Base-by-base conservation (phyloP, 2,797 vertebrate genomes). In the Pseudochromis fuscus region DNA sequence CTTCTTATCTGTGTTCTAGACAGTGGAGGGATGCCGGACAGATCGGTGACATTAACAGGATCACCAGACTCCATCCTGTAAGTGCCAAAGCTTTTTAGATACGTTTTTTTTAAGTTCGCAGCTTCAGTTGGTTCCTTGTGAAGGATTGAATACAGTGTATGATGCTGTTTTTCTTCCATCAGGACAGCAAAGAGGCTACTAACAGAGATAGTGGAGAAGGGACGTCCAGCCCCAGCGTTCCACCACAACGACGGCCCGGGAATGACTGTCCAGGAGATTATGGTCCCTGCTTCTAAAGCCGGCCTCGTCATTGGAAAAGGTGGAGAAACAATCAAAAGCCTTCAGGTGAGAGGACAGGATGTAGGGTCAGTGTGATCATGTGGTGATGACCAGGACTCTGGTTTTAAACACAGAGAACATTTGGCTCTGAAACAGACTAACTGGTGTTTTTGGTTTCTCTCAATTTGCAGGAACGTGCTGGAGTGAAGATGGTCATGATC, bases 401-500 rank as follows among this genome's bases (percentile, higher is more conserved):
- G n/a, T n/a, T n/a, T n/a, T n/a, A n/a, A n/a, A n/a, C n/a, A n/a
- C n/a, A n/a, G 5, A 23, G 8, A 2, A 15, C 38, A 7, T 40
- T 40, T n/a, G 13, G 4, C 16, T 37, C 5, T 15, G 38, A 40
- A 2, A n/a, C 18, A 40, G 7, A n/a, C 38, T 18, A 2, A 5
- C 19, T 45, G 42, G 9, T 11, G 10, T 3, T 51, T 31, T 23
- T 31, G n/a, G 0, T 57, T 50, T 33, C 2, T 61, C 3, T 23
- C 7, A n/a, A 18, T 27, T 12, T 64, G 15, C 51, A 99, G 98
- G 98, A 99, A 67, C 93, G 97, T 51, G 96, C 97, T 44, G 98
- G 97, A 66, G 98, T 99, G 56, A 99, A 99, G 91, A 99, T 99
- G 97, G 98, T 99, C 27, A 98, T 99, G 98, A 99, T 99, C 90